Conservation (phyloP, 2,113 vertebrate genomes). For the Chionodraco myersi region DNA sequence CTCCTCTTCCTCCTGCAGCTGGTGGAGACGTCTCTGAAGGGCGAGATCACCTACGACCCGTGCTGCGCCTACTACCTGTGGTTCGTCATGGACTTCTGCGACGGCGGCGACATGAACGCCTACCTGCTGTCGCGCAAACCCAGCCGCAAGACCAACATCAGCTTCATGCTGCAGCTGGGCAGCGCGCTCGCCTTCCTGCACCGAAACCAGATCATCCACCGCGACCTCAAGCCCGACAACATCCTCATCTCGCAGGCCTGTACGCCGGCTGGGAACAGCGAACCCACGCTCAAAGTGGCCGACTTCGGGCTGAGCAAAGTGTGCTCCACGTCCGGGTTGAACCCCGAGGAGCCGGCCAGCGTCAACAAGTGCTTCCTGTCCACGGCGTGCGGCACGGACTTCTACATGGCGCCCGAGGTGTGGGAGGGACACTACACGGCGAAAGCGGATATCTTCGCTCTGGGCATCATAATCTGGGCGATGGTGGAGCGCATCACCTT, state of each 20-base stretch:
- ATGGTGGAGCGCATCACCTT: slow-evolving; percentile 97
- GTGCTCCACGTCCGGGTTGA: slow-evolving; percentile 91
- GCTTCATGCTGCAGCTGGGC: slow-evolving; percentile 98
- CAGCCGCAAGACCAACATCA: slow-evolving; percentile 95
- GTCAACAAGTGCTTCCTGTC: slow-evolving; percentile 98
- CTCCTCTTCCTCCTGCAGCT: slow-evolving; percentile 81
- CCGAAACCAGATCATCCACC: slow-evolving; percentile 96
- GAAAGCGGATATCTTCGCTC: slow-evolving; percentile 97
- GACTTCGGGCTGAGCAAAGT: slow-evolving; percentile 98
- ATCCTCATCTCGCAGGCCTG: slow-evolving; percentile 92
- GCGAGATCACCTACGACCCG: slow-evolving; percentile 95
- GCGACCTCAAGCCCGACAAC: slow-evolving; percentile 98
- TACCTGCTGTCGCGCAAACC: slow-evolving; percentile 95
- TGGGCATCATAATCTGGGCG: slow-evolving; percentile 98
- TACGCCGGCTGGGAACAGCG: slow-evolving; percentile 79
- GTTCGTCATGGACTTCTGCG: slow-evolving; percentile 99
- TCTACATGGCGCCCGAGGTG: slow-evolving; percentile 98
- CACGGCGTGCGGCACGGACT: slow-evolving; percentile 95
- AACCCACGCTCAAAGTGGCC: slow-evolving; percentile 95
- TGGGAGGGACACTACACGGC: slow-evolving; percentile 99
- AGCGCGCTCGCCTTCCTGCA: slow-evolving; percentile 97
- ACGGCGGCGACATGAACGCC: slow-evolving; percentile 97
- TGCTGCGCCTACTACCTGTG: slow-evolving; percentile 96
- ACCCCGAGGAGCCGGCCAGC: slow-evolving; percentile 92
- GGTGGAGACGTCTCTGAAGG: slow-evolving; percentile 97